Base-by-base conservation (phyloP, 2,888 invertebrate genomes). In the Lasioglossum marginatum region DNA sequence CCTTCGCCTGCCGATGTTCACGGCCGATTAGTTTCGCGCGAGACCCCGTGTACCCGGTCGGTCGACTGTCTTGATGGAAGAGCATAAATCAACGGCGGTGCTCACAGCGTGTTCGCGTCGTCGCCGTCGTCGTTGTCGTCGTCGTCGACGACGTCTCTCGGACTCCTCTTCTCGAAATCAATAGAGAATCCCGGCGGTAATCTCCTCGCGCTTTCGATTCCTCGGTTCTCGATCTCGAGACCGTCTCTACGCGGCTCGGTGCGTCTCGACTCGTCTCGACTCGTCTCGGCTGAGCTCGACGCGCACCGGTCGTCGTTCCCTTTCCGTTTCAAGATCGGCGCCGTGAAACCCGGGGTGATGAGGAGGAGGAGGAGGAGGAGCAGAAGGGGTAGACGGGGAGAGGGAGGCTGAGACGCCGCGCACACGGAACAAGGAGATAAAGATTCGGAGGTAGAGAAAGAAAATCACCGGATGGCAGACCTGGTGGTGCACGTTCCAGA, bases 401-500 rank as follows among this genome's bases (percentile, higher is more conserved):
- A 68, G 68, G 37, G 68, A 68, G 34, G 31, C 63, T 63, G 34
- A 68, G 68, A 68, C 68, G 19, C 23, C 57, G 57, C 23, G 23
- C 63, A 31, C 37, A 37, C 70, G 70, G 48, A 81, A 77, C 31
- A 60, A 52, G 71, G 68, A 86, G 77, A 66, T 60, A 78, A 81
- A 79, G 82, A 79, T 40, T 60, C 52, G 71, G 31, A 43, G 70
- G 45, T 34, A 66, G 76, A 77, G 81, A 78, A 79, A 85, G 90
- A 90, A 90, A 88, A 88, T 87, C 77, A 80, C 75, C 60, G 77
- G 82, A 81, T 37, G 79, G 75, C 85, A 84, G 82, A 48, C 63
- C 71, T 52, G 63, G 76, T 60, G 63, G 76, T 83, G 85, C 79
- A 80, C 87, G 91, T 91, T 91, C 87, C 90, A 92, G 91, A 91